Base-by-base conservation (phyloP, 2,888 invertebrate genomes). In the Aspidapion aeneum region DNA sequence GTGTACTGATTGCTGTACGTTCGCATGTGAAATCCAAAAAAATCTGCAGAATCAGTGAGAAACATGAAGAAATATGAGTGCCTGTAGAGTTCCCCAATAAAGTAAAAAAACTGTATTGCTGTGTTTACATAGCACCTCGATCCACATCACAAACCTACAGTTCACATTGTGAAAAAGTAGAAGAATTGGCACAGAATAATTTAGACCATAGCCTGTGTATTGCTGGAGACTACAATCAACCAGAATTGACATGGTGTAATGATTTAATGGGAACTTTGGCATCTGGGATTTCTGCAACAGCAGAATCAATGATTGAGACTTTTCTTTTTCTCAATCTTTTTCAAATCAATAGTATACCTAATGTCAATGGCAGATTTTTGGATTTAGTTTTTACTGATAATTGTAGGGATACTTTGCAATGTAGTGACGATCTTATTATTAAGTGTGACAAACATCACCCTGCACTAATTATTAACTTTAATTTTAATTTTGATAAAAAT, bases 1-100 rank as follows among this genome's bases (percentile, higher is more conserved):
- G 49, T 9, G n/a, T n/a, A 9, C 49, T 48, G 9, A 48, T 48
- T n/a, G 49, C 49, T 12, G 49, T 48, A 12, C 49, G 49, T 48
- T 12, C 9, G n/a, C 52, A 52, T 7, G 5, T 52, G n/a, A 52
- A 52, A 52, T 52, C 52, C 7, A 17, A n/a, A 1, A 50, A 66
- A 75, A 75, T 65, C 87, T 87, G 87, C 86, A 12, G 12, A 35
- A 12, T 35, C 3, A 35, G 35, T 12, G 35, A 35, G 5, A 35
- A 35, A 12, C 12, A 7, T 35, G 35, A 35, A 12, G 35, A 35
- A 12, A 35, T 35, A 12, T 35, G 35, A 12, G 35, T 35, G 12
- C 12, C 35, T 35, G 35, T 35, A 7, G 35, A 35, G 35, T 35
- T 35, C 12, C 3, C 35, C 35, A 35, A 35, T 12, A 35, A 35